Evolutionary conservation across 1,140 invertebrate genomes (phyloP), one percentile per base, ranked within the genome.

Genomic region (Papilio xuthus): DNA sequence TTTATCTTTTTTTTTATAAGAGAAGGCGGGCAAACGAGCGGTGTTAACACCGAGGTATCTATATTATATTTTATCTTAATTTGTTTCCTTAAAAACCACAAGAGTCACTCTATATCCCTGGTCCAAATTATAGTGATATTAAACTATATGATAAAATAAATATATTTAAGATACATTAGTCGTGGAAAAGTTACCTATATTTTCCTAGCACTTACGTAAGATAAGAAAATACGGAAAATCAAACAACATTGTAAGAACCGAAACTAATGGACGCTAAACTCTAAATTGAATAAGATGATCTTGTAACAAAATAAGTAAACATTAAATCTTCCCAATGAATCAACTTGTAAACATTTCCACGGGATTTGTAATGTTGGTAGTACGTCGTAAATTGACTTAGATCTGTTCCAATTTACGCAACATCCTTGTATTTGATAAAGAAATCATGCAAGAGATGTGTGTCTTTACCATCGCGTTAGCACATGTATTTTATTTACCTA

Each of bases 381-480:
- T 28, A 67, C 26, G 23, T 26, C 23, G 50, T 56, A 75, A 56
- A 37, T 75, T 32, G 73, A 32, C 47, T 32, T 37, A 75, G 15
- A 73, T 32, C 47, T 41, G 26, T 75, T 75, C 44, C 28, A 56
- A 32, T 74, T 74, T 74, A 42, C 50, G 50, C 15, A 75, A 75
- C 50, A 75, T 75, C 26, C 73, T 75, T 56, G 50, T 56, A 15
- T 67, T 28, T 67, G 6, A 47, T 42, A 28, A 28, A 26, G 23
- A 23, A 72, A 44, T 53, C 50, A 53, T 53, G 50, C n/a, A 47
- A 41, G 32, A 37, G 42, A 18, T 12, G 20, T 28, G 10, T 26
- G 10, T 26, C 50, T 20, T n/a, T 18, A 26, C 56, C 23, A 60
- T 60, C 2, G 15, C 50, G 20, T 23, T 60, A 20, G 2, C 42